Conservation (phyloP, 2,797 vertebrate genomes). For the Kryptopterus vitreolus region DNA sequence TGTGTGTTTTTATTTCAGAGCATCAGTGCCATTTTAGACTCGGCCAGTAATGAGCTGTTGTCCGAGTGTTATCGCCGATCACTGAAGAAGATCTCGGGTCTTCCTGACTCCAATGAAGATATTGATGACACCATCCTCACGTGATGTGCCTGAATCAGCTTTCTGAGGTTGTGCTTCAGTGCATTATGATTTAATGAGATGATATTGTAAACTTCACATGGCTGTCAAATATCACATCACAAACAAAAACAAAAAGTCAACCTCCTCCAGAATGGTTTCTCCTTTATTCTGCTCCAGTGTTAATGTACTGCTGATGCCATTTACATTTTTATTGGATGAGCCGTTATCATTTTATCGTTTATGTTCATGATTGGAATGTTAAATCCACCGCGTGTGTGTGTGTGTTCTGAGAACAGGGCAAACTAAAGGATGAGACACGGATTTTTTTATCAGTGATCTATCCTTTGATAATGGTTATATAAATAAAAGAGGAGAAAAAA, state of each 20-base stretch:
- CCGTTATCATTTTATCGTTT: constrained; percentile 14
- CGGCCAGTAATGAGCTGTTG: constrained; percentile 90
- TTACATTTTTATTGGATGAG: constrained; percentile 47
- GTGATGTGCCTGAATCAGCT: constrained; percentile 71
- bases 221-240: background rate
- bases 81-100: constrained; percentile 87
- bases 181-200: background rate
- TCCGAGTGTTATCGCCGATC: constrained; percentile 88
- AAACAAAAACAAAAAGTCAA: background rate
- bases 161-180: background rate
- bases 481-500: constrained; percentile 66
- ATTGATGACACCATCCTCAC: constrained; percentile 97
- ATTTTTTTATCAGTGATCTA: constrained; percentile 52
- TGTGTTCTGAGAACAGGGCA: constrained; percentile 34
- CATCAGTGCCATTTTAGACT: constrained; percentile 87
- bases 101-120: constrained; percentile 88
- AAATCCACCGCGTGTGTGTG: constrained; percentile 61
- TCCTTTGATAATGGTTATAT: constrained; percentile 61
- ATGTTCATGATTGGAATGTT: constrained; percentile 60
- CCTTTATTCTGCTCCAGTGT: constrained; percentile 1
- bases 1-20: constrained; percentile 67
- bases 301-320: constrained; percentile 6
- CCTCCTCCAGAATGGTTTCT: background rate
- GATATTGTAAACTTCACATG: constrained; percentile 8
- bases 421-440: constrained; percentile 57